phyloP scores from a whole-genome alignment of 37 sponge, comb jelly and placozoan species.

The Chondrosia reniformis region DNA sequence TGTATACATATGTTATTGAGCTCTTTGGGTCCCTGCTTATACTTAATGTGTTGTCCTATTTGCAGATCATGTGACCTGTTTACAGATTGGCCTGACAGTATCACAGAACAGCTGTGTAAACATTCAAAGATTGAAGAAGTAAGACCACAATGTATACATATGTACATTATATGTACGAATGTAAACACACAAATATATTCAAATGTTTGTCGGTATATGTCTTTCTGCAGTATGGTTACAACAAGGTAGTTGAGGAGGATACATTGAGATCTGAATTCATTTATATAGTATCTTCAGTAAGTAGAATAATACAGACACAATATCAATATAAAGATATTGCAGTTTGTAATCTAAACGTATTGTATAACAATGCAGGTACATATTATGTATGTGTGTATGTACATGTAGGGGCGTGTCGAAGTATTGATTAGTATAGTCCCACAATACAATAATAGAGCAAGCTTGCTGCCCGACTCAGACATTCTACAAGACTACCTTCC shows the following conservation, averaged over 20 bases:
- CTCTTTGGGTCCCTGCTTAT: not conserved
- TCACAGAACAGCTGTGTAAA: not conserved
- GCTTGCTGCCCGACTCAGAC: not conserved
- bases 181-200: not conserved
- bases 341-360: too few species aligned
- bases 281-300: slow-evolving; percentile 44
- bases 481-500: not conserved
- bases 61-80: slow-evolving; percentile 31
- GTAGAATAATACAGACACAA: not conserved
- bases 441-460: not conserved
- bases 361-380: too few species aligned
- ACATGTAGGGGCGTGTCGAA: not conserved
- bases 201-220: not conserved
- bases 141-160: not conserved
- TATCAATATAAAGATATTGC: too few species aligned
- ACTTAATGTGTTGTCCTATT: not conserved
- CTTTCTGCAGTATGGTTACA: not conserved
- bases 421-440: not conserved
- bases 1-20: not conserved
- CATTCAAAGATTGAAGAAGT: slow-evolving; percentile 3
- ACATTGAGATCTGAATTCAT: slow-evolving; percentile 43
- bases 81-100: slow-evolving; percentile 34
- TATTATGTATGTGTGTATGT: not conserved
- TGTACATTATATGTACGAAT: not conserved
- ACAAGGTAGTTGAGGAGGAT: slow-evolving; percentile 15